Conservation (phyloP, 2,113 vertebrate species). For the Daboia siamensis region DNA sequence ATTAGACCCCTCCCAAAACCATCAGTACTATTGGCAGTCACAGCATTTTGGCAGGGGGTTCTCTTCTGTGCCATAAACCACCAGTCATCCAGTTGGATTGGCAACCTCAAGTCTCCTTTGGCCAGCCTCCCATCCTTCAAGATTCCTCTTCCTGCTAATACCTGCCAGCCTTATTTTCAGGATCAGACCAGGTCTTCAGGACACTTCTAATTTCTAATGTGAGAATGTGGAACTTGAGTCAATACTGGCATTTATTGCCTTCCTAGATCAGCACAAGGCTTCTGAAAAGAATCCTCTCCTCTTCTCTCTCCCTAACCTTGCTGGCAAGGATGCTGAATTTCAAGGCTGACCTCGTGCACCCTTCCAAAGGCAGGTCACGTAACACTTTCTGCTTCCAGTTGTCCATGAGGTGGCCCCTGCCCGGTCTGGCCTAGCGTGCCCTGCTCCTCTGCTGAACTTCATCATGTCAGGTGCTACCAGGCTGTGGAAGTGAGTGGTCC, state of each 20-base stretch:
- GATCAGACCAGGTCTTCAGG: too few relatives aligned
- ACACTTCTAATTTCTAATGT: not conserved
- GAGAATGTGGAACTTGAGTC: not conserved
- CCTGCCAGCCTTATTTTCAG: too few relatives aligned
- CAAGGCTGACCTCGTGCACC: conserved; percentile 1
- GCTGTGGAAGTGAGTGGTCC: conserved; percentile 47
- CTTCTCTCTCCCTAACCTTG: conserved; percentile 4
- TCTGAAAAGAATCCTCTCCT: not conserved
- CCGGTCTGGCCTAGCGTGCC: conserved; percentile 50
- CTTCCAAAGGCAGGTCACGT: conserved; percentile 45
- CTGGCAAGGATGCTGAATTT: not conserved
- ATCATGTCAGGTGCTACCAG: conserved; percentile 66
- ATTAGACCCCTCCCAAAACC: too few relatives aligned
- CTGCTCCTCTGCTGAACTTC: conserved; percentile 59
- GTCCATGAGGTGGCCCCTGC: conserved; percentile 64
- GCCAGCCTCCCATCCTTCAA: too few relatives aligned
- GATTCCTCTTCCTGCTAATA: too few relatives aligned
- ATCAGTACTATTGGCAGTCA: too few relatives aligned
- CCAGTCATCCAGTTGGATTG: not conserved
- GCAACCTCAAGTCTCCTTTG: not conserved
- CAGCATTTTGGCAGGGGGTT: not conserved
- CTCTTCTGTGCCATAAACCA: not conserved
- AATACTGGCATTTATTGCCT: not conserved
- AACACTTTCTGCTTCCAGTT: conserved; percentile 55
- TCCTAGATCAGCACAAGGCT: not conserved